A percentile compares a stretch with the other conserved stretches of the same genome.
Evolutionary conservation across 2,113 vertebrate genomes (phyloP).

Genomic region (Paraplagusia blochii): DNA sequence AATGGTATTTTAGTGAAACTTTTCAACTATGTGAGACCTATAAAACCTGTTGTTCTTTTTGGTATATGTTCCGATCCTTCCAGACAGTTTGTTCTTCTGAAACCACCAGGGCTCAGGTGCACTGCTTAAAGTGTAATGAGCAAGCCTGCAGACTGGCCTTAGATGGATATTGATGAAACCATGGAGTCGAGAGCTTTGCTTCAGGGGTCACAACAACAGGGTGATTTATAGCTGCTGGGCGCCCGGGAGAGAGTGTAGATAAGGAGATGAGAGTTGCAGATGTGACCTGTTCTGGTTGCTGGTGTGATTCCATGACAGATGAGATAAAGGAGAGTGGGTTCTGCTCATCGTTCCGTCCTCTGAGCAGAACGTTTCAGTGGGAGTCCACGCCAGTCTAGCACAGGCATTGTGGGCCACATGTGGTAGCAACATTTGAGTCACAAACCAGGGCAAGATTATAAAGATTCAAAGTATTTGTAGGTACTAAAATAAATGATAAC

Average conservation of each 20-base stretch:
- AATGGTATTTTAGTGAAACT: not conserved
- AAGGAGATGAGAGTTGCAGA: slow-evolving; percentile 58
- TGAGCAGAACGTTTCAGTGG: slow-evolving; percentile 14
- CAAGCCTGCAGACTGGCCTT: slow-evolving; percentile 9
- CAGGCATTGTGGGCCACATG: too few species aligned
- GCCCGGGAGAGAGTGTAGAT: slow-evolving; percentile 40
- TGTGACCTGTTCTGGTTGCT: slow-evolving; percentile 45
- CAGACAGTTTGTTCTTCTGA: not conserved
- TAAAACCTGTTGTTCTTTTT: not conserved
- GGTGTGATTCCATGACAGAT: slow-evolving; percentile 31
- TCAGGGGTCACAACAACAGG: slow-evolving; percentile 38
- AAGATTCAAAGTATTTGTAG: too few species aligned
- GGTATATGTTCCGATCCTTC: too few species aligned
- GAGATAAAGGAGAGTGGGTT: slow-evolving; percentile 53
- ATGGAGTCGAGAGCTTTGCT: slow-evolving; percentile 10
- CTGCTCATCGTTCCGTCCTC: slow-evolving; percentile 20
- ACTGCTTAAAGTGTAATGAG: slow-evolving; percentile 6
- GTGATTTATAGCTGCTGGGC: slow-evolving; percentile 58
- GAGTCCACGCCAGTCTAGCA: too few species aligned
- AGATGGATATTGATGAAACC: slow-evolving; percentile 23
- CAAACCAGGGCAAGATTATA: too few species aligned
- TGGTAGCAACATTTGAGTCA: too few species aligned
- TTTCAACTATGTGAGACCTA: not conserved
- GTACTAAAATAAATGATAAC: too few species aligned
- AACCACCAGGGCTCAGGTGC: slow-evolving; percentile 34